Base-by-base conservation (phyloP, 30 jellyfish, hydroid and myxozoan genomes). In the Hydra vulgaris region DNA sequence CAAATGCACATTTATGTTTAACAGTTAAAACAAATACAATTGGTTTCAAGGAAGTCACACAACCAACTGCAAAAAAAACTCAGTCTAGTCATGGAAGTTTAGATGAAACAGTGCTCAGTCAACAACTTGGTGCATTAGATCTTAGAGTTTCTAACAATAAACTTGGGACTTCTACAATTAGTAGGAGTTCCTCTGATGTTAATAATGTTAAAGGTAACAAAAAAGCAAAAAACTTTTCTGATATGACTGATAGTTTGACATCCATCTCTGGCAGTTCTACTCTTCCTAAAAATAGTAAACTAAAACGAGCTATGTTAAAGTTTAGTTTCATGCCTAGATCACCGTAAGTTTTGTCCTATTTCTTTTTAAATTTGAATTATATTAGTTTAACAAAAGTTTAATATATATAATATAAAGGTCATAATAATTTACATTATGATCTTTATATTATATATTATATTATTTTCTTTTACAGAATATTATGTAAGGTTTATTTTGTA, bases 1-100 rank as follows among this genome's bases (percentile, higher is more conserved):
- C 91, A 21, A 94, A 86, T 23, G 66, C 95, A 7, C 96, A 87
- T 74, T 82, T 91, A 72, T 86, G 95, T 18, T 25, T 91, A 66
- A 79, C 84, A 17, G 98, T 91, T 55, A 91, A 87, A 71, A 73
- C 85, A 82, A 91, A 91, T 85, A 72, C 82, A 25, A 74, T 83
- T 25, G 96, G 94, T 21, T 91, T 81, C 80, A 91, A 86, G 54
- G 94, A 83, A 54, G 87, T 88, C n/a, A 74, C 26, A 12, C 87
- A 70, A 54, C 90, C 90, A 7, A 83, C 77, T 70, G 81, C 71
- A 21, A 68, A 66, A 66, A 80, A 80, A 80, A 66, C 53, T 25
- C 80, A 66, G 16, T 5, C 12, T 40, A 80, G 87, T 70, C 70
- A 80, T 70, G 27, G 68, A 18, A 78, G 85, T 66, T 78, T 78